Evolutionary conservation across 2,888 invertebrate genomes (phyloP), one percentile per base, ranked within the genome.

Genomic region (Euplagia quadripunctaria): DNA sequence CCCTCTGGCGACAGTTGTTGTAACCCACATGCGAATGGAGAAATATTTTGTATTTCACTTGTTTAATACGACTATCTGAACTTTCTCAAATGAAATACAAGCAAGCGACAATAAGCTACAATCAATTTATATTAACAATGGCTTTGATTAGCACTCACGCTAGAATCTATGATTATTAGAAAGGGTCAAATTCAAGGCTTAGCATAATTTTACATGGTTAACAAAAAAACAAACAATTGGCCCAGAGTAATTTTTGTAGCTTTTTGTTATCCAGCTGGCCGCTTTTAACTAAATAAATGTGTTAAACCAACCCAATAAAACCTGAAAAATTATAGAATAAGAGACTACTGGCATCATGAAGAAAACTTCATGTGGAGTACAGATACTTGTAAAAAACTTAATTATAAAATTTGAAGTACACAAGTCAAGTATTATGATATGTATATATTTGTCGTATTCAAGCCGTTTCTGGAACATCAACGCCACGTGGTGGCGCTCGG

Each of bases 1-100:
- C 86, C 83, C 84, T 82, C 82, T 85, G 73, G 84, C 83, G 84
- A 80, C 83, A 80, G 78, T 77, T 72, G 51, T 70, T 79, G 81
- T 85, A 85, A 87, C 87, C 84, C 78, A 85, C 78, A 86, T 84
- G 76, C 76, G 76, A 79, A 78, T 58, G 42, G 52, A 68, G 49
- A 66, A 65, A 72, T 73, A 73, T 76, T 82, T 77, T 64, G 58
- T 64, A 78, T 70, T 75, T 74, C 55, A 76, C 63, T 79, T 76
- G 68, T 41, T 68, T 31, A 11, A 69, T 58, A 55, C 1, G 61
- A 64, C 46, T 12, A 63, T 63, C 63, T 41, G 43, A 46, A 46
- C 8, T 46, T 46, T 6, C 6, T 46, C 43, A 46, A 31, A 46
- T 46, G 9, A 46, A 46, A 46, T 46, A n/a, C n/a, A n/a, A n/a